Base-by-base conservation (phyloP, 1,140 invertebrate genomes). In the Penaeus japonicus region DNA sequence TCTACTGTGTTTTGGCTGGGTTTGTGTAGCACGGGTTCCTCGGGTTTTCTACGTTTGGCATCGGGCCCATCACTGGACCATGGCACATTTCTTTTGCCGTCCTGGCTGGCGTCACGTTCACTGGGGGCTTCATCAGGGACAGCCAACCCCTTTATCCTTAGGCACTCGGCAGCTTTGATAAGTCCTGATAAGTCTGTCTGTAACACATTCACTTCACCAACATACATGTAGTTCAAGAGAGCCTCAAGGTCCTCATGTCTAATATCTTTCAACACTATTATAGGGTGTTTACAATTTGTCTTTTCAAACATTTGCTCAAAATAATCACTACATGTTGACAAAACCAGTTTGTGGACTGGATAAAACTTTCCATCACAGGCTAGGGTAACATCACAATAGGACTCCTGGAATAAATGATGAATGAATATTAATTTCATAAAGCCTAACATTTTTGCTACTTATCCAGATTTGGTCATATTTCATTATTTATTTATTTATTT, bases 211-310 rank as follows among this genome's bases (percentile, higher is more conserved):
- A 90, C 89, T 86, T 90, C 89, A 78, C 89, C 89, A 24, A 90
- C 89, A 84, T 90, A 90, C 89, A 90, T 90, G 73, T 90, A 90
- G 80, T 90, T 90, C 59, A 90, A 81, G 4, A 90, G 84, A 10
- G 89, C 89, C 65, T 90, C 89, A 39, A 90, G 62, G 53, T 90
- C 89, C 70, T 88, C 89, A 78, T 87, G 59, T 62, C 79, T 87
- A 54, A 90, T 90, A 75, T 90, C 89, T 78, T 90, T 90, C 32
- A 90, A 57, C 86, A 88, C 86, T 55, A 88, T 88, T 18, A 88
- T 77, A 4, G 86, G 86, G 35, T 82, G 79, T 77, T 82, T 81
- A 75, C 86, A 88, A 24, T 77, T 88, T 27, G 86, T 88, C 59
- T 80, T 53, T 70, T 88, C 86, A 88, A 88, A 88, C 62, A 88